Conservation (phyloP, 1,140 invertebrate genomes). For the Campoletis sonorensis region DNA sequence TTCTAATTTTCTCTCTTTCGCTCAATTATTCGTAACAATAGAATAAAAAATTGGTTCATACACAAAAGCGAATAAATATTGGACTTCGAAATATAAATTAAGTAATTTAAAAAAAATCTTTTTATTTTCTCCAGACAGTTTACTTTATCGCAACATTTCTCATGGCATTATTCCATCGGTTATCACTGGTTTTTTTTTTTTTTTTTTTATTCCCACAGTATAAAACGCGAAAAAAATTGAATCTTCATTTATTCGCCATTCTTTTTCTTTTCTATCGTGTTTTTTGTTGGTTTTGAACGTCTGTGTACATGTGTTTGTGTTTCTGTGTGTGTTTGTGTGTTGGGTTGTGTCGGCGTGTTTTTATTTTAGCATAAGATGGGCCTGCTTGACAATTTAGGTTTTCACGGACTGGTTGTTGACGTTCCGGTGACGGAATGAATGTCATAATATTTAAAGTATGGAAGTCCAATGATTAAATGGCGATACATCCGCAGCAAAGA, state of each 20-base stretch:
- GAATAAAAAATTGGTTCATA: too few species aligned
- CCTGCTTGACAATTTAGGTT: not conserved
- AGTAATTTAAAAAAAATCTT: not conserved
- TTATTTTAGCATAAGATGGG: not conserved
- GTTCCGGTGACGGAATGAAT: not conserved
- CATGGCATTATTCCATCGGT: not conserved
- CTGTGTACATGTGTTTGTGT: constrained; percentile 40
- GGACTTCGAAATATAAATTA: too few species aligned
- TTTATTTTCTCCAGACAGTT: not conserved
- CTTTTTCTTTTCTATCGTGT: not conserved
- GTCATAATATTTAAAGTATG: constrained; percentile 54
- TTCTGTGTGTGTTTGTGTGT: constrained; percentile 37
- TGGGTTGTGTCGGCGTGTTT: constrained; percentile 3
- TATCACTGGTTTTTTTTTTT: too few species aligned
- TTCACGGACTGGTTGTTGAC: not conserved
- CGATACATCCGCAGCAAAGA: constrained; percentile 44
- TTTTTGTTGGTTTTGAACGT: not conserved
- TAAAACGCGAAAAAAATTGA: constrained; percentile 13
- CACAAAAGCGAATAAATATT: too few species aligned
- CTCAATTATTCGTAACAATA: not conserved
- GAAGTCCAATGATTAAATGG: constrained; percentile 56
- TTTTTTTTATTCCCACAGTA: not conserved
- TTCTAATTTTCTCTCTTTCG: not conserved
- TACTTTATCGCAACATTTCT: not conserved
- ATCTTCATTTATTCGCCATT: not conserved